Evolutionary conservation across 1,140 invertebrate genomes (phyloP), one percentile per base, ranked within the genome.

Genomic region (Oryctes rhinoceros): DNA sequence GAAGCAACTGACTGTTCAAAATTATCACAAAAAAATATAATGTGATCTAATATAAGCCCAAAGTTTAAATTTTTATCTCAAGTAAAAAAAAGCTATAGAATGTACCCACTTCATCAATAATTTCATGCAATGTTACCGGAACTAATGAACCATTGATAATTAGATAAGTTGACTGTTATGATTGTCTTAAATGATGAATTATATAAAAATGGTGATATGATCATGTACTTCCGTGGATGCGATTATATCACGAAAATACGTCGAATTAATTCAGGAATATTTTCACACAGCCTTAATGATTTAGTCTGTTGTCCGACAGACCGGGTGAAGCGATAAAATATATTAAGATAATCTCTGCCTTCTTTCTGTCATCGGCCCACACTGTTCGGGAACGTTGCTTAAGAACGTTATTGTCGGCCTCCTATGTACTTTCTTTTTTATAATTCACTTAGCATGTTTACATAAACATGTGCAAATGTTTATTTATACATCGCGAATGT

Each of bases 381-480:
- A 71, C 65, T 35, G 6, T 24, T 13, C 65, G 24, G 13, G 18
- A 71, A 13, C 3, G 24, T 35, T 71, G 5, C 65, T 71, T 71
- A n/a, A 59, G 18, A 37, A 24, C 24, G 20, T 71, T 71, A 15
- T 71, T 71, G 53, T 59, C 53, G 53, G 53, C 18, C 11, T 59
- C 39, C 39, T 30, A 30, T 30, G 49, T 67, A 10, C n/a, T 15
- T 9, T 20, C 13, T 9, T 11, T 71, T 71, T 37, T 37, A 37
- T 71, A 71, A 71, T 71, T 71, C 18, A 71, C 35, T 71, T 71
- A 20, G 65, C 65, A 10, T 71, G 65, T 71, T 37, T 71, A 37
- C 65, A 37, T 71, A 71, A 71, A 71, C 65, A 71, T 37, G 20
- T 37, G 65, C 65, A 71, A 71, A 71, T 71, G 65, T 71, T 71